Percentiles rank a stretch among this genome's conserved stretches.
Evolutionary conservation across 2,797 vertebrate species (phyloP).

Genomic region (Danio jaintianensis): DNA sequence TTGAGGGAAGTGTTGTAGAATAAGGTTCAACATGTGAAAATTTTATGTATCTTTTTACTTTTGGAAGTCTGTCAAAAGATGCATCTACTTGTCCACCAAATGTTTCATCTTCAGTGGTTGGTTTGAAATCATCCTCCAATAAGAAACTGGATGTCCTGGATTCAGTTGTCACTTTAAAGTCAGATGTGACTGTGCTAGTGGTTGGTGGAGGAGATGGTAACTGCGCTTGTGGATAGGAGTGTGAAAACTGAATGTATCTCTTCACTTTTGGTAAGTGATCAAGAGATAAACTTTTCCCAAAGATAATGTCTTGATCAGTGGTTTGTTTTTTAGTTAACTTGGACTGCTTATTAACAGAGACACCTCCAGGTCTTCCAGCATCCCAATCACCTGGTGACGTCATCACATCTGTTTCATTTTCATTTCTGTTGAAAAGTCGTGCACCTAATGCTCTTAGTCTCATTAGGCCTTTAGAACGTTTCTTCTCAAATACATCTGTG

Average conservation of each 20-base stretch:
- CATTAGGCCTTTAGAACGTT: constrained; percentile 33
- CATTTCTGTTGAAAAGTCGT: constrained; percentile 43
- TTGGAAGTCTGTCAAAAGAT: constrained; percentile 29
- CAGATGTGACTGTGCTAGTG: neutral
- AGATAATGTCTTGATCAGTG: constrained; percentile 22
- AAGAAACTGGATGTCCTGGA: constrained; percentile 22
- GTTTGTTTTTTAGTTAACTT: constrained; percentile 7
- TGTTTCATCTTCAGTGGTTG: neutral
- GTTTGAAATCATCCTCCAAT: constrained; percentile 13
- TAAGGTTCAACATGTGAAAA: constrained; percentile 30
- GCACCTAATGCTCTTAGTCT: constrained; percentile 47
- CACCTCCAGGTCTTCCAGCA: constrained; percentile 1
- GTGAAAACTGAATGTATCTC: constrained; percentile 45
- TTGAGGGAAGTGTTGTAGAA: neutral
- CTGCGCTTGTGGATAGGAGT: constrained; percentile 13
- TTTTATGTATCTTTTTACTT: constrained; percentile 47
- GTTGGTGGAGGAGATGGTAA: constrained; percentile 17
- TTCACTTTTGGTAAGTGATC: constrained; percentile 36
- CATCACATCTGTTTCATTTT: constrained; percentile 36
- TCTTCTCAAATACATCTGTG: constrained; percentile 54
- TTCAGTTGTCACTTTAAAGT: neutral
- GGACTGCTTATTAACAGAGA: constrained; percentile 29
- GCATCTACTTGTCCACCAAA: constrained; percentile 6
- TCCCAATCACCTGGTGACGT: constrained; percentile 13
- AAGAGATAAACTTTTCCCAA: constrained; percentile 17